phyloP scores from a whole-genome alignment of 30 jellyfish, hydroid and myxozoan species.

The Chironex yamaguchii region DNA sequence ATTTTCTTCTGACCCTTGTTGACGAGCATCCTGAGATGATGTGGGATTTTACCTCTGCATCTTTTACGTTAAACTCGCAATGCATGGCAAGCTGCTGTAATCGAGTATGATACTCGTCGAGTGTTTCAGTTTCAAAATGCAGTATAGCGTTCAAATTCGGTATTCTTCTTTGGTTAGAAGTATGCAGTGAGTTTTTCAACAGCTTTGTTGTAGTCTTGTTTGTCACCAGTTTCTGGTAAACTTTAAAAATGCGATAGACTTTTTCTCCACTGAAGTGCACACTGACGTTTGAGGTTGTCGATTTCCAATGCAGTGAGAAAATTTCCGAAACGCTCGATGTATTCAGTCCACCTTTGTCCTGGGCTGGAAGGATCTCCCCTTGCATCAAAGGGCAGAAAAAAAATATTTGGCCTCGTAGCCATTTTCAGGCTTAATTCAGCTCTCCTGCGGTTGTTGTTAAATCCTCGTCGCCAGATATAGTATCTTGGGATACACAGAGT shows the following conservation, averaged over 20 bases:
- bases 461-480: too few species aligned
- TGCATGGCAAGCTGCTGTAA: neutral
- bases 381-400: too few species aligned
- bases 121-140: neutral
- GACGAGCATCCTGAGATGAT: slow-evolving; percentile 14
- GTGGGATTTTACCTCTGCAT: slow-evolving; percentile 20
- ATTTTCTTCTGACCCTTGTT: neutral
- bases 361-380: too few species aligned
- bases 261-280: too few species aligned
- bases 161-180: neutral
- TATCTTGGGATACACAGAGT: too few species aligned
- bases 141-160: neutral
- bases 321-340: too few species aligned
- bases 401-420: too few species aligned
- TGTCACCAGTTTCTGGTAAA: slow-evolving; percentile 13
- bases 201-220: neutral
- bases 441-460: too few species aligned
- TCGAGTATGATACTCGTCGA: slow-evolving; percentile 23
- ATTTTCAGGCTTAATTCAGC: too few species aligned
- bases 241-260: slow-evolving; percentile 27
- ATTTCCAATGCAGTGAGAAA: too few species aligned
- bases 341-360: too few species aligned
- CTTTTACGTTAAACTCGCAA: neutral
- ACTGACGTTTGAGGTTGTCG: too few species aligned
- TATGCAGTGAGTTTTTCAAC: neutral